A percentile compares a stretch with the other conserved stretches of the same genome.
Conservation (phyloP, 2,797 vertebrate species). For the Pterois miles region DNA sequence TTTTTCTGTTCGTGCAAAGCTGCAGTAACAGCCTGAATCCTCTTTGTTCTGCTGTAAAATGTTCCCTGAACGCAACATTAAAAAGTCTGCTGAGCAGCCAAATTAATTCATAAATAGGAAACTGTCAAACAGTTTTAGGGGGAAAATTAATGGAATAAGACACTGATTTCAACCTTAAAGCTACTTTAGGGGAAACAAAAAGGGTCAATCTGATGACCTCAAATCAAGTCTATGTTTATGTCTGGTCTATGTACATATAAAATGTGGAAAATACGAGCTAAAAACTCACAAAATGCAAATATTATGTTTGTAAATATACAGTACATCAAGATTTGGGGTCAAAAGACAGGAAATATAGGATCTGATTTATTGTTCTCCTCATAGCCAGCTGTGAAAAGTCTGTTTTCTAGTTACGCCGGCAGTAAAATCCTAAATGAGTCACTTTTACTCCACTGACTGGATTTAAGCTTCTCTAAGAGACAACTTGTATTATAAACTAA, state of each 20-base stretch:
- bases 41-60: not conserved
- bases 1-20: not conserved
- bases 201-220: too few relatives aligned
- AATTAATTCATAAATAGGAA: too few relatives aligned
- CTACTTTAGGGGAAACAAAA: not conserved
- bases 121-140: too few relatives aligned
- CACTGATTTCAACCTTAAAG: not conserved
- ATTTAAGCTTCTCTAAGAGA: not conserved
- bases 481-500: not conserved
- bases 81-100: too few relatives aligned
- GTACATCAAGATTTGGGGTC: too few relatives aligned
- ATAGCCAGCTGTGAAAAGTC: not conserved
- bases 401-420: too few relatives aligned
- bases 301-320: not conserved
- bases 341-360: not conserved
- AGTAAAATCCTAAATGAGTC: too few relatives aligned
- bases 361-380: not conserved
- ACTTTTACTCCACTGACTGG: too few relatives aligned
- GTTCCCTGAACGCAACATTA: not conserved
- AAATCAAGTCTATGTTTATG: too few relatives aligned
- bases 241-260: too few relatives aligned
- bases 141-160: not conserved
- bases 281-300: not conserved
- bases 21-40: too few relatives aligned
- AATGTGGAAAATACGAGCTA: too few relatives aligned